These are phyloP conservation scores for Lampris incognitus DNA, from an alignment of 2,113 vertebrate genomes.

Conservation along the genomic window DNA sequence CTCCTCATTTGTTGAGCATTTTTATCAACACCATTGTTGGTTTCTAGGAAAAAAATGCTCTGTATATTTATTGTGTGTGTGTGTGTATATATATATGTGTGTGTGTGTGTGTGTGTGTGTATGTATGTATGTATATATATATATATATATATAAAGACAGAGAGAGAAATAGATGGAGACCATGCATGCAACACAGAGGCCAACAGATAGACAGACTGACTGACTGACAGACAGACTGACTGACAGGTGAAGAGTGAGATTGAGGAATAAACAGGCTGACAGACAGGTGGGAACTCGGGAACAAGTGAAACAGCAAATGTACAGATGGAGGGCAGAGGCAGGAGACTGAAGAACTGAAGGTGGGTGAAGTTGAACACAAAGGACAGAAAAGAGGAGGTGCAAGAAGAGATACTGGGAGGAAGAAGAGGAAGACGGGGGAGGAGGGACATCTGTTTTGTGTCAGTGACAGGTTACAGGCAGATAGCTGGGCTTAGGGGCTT, in stretches of 20 bases:
- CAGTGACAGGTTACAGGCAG: slow-evolving; percentile 66
- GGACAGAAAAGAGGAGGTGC: slow-evolving; percentile 37
- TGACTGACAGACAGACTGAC: neutral
- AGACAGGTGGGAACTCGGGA: neutral
- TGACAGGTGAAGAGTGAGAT: neutral
- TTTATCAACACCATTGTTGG: too few species aligned
- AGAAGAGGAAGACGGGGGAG: slow-evolving; percentile 8
- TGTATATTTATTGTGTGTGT: too few species aligned
- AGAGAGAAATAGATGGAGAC: neutral
- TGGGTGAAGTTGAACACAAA: slow-evolving; percentile 42
- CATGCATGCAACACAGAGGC: neutral
- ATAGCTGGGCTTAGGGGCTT: slow-evolving; percentile 51
- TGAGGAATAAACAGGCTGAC: neutral
- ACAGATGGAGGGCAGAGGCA: slow-evolving; percentile 1
- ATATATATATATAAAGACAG: neutral
- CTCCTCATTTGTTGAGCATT: too few species aligned
- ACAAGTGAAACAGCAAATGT: neutral
- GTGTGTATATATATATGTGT: too few species aligned
- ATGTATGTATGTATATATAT: too few species aligned
- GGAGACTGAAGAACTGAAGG: slow-evolving; percentile 33
- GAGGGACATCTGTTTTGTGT: slow-evolving; percentile 76
- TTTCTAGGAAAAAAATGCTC: too few species aligned
- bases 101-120: too few species aligned
- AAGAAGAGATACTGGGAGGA: slow-evolving; percentile 63
- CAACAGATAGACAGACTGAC: neutral